Conservation (phyloP, 2,888 invertebrate species). For the Drosophila kanekoi region DNA sequence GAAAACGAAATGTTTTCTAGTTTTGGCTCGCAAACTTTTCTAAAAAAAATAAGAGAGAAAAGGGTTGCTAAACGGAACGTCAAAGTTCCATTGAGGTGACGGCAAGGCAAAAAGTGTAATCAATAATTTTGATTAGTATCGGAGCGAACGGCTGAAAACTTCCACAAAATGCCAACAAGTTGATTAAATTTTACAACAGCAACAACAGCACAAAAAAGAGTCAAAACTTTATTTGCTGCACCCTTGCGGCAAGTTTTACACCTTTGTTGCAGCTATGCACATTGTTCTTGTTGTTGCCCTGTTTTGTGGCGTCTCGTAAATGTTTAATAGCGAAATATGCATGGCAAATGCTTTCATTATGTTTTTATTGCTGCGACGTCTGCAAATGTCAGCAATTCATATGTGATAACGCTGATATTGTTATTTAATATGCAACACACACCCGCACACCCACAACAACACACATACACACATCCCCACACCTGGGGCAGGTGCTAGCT, state of each 20-base stretch:
- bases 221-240: constrained; percentile 11
- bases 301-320: constrained; percentile 38
- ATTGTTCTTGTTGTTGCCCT: constrained; percentile 15
- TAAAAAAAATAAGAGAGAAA: not conserved
- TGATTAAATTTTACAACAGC: constrained; percentile 57
- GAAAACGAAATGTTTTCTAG: constrained; percentile 47
- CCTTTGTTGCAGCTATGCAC: constrained; percentile 5
- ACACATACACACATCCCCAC: constrained; percentile 3
- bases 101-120: constrained; percentile 44
- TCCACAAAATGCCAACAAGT: constrained; percentile 46
- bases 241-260: constrained; percentile 7
- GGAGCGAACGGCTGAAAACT: constrained; percentile 29
- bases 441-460: constrained; percentile 4
- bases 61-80: constrained; percentile 14
- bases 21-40: constrained; percentile 14
- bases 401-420: constrained; percentile 54
- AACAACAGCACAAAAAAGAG: not conserved
- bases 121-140: constrained; percentile 67
- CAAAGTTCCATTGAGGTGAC: constrained; percentile 31
- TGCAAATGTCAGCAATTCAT: constrained; percentile 56
- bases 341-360: constrained; percentile 66
- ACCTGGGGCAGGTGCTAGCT: constrained; percentile 4
- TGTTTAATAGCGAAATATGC: constrained; percentile 53
- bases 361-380: constrained; percentile 59
- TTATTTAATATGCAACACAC: constrained; percentile 61